These are phyloP conservation scores for Eriocheir sinensis DNA, from an alignment of 1,140 invertebrate genomes.

Conservation along the genomic window DNA sequence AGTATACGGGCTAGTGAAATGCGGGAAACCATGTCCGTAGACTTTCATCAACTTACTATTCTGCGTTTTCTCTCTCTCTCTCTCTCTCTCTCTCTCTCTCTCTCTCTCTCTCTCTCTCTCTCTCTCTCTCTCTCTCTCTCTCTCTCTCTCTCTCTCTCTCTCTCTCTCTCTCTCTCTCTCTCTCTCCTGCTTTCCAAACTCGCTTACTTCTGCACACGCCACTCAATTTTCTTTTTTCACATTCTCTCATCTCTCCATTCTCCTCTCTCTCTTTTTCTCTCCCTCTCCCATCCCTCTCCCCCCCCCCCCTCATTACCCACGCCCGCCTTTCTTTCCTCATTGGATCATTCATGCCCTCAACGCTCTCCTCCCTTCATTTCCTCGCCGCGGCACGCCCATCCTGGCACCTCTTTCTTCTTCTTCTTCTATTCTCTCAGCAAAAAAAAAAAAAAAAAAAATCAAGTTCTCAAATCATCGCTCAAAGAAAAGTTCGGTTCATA, in stretches of 20 bases:
- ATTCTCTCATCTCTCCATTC: not conserved
- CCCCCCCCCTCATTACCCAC: not conserved
- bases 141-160: not conserved
- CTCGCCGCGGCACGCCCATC: not conserved
- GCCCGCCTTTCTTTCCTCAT: not conserved
- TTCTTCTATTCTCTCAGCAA: not conserved
- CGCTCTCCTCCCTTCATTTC: not conserved
- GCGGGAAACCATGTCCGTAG: too few species aligned
- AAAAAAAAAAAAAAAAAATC: not conserved
- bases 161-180: not conserved
- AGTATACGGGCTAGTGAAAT: too few species aligned
- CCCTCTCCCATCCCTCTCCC: not conserved
- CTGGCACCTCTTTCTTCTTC: not conserved
- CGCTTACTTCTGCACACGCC: not conserved
- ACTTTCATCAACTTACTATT: too few species aligned
- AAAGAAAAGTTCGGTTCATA: not conserved
- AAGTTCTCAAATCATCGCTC: not conserved
- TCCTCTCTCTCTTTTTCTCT: not conserved
- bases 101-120: constrained; percentile 36
- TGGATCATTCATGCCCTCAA: not conserved
- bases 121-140: not conserved
- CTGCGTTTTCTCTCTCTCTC: constrained; percentile 1
- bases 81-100: constrained; percentile 31
- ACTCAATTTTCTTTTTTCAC: constrained; percentile 9
- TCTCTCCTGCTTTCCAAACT: not conserved